Evolutionary conservation across 2,113 vertebrate genomes (phyloP), one percentile per base, ranked within the genome.

Genomic region (Rallus limicola): DNA sequence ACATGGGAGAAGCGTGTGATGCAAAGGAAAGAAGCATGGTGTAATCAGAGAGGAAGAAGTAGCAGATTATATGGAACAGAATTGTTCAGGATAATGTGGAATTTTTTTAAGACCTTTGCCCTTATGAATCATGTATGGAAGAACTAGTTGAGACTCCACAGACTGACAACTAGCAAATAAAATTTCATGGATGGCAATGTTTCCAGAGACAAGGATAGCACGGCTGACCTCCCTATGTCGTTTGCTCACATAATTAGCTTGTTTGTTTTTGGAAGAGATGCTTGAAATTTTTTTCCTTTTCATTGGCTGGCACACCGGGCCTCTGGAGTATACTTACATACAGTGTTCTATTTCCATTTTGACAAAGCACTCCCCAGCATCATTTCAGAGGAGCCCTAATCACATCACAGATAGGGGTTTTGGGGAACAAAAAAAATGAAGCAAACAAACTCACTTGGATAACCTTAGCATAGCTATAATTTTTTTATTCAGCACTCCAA

Each of bases 61-160:
- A 33, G 31, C 8, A 71, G 74, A 5, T 19, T 29, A 3, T 23
- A 18, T 69, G 28, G 86, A 26, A 38, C 38, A 72, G 38, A 64
- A 67, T 1, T 3, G 3, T 15, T 90, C 55, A 60, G 70, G 76
- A 13, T 40, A 16, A 68, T 90, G 84, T 48, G 68, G 95, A 96
- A 89, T 95, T 79, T 52, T 74, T 34, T 56, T 1, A 15, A 81
- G 97, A 92, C 97, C 96, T 98, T 95, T 97, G 95, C 87, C 96
- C 96, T 96, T 46, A 78, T 96, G 97, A 96, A 96, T 97, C 90
- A 96, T 90, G 88, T 16, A 95, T 92, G n/a, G 44, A 65, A 86
- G 63, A 96, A 96, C 56, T 34, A 79, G 60, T 4, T 42, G 91
- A 92, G 83, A 38, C 74, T 70, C 63, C 77, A 33, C 0, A 33